phyloP scores from a whole-genome alignment of 2,888 invertebrate genomes.

The Hirtodrosophila trivittata region DNA sequence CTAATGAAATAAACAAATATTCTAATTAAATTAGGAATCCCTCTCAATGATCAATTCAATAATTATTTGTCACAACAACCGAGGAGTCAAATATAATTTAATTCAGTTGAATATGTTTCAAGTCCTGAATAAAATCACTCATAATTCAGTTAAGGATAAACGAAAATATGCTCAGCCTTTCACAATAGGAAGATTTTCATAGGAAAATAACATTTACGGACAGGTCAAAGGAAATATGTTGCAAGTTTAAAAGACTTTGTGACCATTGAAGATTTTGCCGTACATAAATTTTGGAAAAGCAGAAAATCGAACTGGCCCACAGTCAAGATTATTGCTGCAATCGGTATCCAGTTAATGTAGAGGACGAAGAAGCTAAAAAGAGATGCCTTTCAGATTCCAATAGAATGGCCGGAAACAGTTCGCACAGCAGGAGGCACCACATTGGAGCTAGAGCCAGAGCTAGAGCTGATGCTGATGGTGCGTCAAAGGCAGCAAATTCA shows the following conservation, averaged over 20 bases:
- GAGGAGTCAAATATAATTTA: too few relatives aligned
- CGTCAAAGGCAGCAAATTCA: slow-evolving; percentile 65
- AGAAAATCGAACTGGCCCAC: slow-evolving; percentile 17
- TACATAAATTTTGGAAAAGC: slow-evolving; percentile 14
- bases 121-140: too few relatives aligned
- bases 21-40: too few relatives aligned
- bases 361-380: not conserved
- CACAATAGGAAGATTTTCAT: not conserved
- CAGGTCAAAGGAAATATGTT: slow-evolving; percentile 1
- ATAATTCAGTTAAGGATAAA: too few relatives aligned
- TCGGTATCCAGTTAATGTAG: slow-evolving; percentile 22
- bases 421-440: slow-evolving; percentile 53
- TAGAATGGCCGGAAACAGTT: slow-evolving; percentile 51
- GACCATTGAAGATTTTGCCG: not conserved
- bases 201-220: not conserved
- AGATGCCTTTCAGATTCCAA: slow-evolving; percentile 4
- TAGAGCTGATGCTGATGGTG: slow-evolving; percentile 16
- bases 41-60: too few relatives aligned
- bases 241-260: slow-evolving; percentile 11
- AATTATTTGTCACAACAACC: too few relatives aligned
- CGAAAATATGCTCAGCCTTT: too few relatives aligned
- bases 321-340: slow-evolving; percentile 13
- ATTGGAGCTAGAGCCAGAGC: not conserved
- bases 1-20: not conserved
- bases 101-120: too few relatives aligned